Evolutionary conservation across 2,888 invertebrate genomes (phyloP).

Genomic region (Sphaeridia pumilis): DNA sequence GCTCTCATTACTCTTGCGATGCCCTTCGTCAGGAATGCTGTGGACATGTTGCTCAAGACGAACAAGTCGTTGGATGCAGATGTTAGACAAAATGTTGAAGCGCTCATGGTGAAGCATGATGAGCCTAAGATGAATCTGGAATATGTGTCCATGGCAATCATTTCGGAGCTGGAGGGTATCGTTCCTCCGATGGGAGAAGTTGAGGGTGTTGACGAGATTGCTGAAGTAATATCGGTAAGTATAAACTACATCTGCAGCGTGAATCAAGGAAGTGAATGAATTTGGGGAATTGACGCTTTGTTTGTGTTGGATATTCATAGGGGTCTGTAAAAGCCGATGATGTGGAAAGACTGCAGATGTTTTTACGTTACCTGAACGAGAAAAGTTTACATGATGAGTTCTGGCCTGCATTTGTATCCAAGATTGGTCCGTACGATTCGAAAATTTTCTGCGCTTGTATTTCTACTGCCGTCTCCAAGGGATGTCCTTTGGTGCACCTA

Average conservation of each 20-base stretch:
- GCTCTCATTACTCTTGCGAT: conserved; percentile 8
- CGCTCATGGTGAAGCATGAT: not conserved
- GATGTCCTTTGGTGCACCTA: conserved; percentile 5
- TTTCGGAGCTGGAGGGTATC: not conserved
- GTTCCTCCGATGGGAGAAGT: conserved; percentile 2
- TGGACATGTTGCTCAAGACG: not conserved
- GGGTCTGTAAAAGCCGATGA: conserved; percentile 9
- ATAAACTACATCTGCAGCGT: not conserved
- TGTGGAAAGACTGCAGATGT: conserved; percentile 5
- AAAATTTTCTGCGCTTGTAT: conserved; percentile 20
- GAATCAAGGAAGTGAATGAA: not conserved
- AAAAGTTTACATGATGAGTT: conserved; percentile 17
- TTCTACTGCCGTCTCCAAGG: conserved; percentile 11
- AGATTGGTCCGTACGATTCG: conserved; percentile 23
- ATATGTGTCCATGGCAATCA: conserved; percentile 8
- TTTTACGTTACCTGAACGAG: conserved; percentile 13
- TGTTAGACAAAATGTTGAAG: not conserved
- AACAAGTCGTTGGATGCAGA: conserved; percentile 1
- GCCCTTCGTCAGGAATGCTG: conserved; percentile 14
- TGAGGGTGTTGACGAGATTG: conserved; percentile 7
- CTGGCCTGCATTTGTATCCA: conserved; percentile 16
- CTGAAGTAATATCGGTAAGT: conserved; percentile 8
- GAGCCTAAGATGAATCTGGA: conserved; percentile 8
- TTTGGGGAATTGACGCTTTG: not conserved
- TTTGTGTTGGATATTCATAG: not conserved